These are phyloP conservation scores for Drosophila malerkotliana DNA, from an alignment of 1,140 invertebrate genomes.

Conservation along the genomic window DNA sequence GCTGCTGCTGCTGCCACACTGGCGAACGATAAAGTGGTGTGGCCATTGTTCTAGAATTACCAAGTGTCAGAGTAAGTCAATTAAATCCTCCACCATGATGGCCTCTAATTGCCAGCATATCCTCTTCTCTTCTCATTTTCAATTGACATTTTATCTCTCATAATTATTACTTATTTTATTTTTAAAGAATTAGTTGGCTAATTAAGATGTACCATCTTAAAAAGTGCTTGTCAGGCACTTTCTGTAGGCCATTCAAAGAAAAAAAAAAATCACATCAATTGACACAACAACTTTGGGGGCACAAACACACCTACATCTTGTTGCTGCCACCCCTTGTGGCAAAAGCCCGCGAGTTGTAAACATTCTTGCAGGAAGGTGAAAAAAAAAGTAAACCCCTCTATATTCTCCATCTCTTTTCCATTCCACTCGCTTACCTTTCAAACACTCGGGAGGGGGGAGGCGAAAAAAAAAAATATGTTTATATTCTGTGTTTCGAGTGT, in stretches of 20 bases:
- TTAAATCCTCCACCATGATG: too few relatives aligned
- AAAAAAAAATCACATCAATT: slow-evolving; percentile 9
- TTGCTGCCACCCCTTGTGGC: neutral
- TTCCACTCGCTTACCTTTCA: slow-evolving; percentile 23
- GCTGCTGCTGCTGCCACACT: slow-evolving; percentile 3
- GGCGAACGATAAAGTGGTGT: slow-evolving; percentile 9
- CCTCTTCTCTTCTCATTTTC: neutral
- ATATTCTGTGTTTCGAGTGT: slow-evolving; percentile 14
- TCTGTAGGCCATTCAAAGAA: neutral
- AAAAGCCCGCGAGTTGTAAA: slow-evolving; percentile 34
- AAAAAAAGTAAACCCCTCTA: too few relatives aligned
- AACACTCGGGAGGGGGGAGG: neutral
- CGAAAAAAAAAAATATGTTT: neutral
- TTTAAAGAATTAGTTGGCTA: neutral
- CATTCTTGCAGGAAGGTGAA: slow-evolving; percentile 6
- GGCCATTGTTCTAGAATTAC: slow-evolving; percentile 3
- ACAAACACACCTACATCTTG: neutral
- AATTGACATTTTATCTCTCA: too few relatives aligned
- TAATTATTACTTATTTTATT: too few relatives aligned
- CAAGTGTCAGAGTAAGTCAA: neutral
- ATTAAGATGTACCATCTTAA: neutral
- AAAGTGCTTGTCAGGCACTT: slow-evolving; percentile 1
- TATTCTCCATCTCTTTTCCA: neutral
- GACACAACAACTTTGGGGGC: slow-evolving; percentile 14
- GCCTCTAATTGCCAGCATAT: neutral